phyloP scores from a whole-genome alignment of 1,140 invertebrate species.

The Eriosoma lanigerum region DNA sequence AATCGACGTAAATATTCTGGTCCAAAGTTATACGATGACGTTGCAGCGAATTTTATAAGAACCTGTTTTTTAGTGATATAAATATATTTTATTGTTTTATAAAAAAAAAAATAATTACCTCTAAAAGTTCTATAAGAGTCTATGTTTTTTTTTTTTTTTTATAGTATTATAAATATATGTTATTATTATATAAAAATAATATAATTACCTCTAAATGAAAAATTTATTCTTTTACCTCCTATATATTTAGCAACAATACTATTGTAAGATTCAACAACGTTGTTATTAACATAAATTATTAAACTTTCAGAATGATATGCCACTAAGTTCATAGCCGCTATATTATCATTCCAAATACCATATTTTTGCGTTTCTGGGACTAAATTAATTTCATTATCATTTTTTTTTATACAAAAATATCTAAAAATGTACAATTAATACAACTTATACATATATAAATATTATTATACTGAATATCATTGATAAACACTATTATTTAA shows the following conservation, averaged over 20 bases:
- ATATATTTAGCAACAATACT: constrained; percentile 1
- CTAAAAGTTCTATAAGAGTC: too few species aligned
- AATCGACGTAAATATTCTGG: neutral
- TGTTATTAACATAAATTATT: constrained; percentile 3
- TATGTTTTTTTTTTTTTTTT: too few species aligned
- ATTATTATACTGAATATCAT: neutral
- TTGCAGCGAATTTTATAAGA: neutral
- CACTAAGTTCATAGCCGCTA: neutral
- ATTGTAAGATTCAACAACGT: neutral
- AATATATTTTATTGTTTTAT: too few species aligned
- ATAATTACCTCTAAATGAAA: neutral
- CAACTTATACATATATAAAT: neutral
- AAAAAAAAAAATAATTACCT: too few species aligned
- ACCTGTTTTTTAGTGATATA: neutral
- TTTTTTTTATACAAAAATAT: constrained; percentile 4
- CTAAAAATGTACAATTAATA: neutral
- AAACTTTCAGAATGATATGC: constrained; percentile 13
- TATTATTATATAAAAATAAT: too few species aligned
- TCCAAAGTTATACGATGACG: neutral
- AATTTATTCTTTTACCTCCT: constrained; percentile 19
- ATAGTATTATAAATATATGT: too few species aligned
- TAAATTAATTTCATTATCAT: neutral
- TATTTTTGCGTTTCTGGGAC: constrained; percentile 8
- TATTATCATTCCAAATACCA: constrained; percentile 13
- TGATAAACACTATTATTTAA: neutral